These are phyloP conservation scores for Pachyseris speciosa DNA, from an alignment of 64 coral and sea anemone genomes.

Conservation along the genomic window DNA sequence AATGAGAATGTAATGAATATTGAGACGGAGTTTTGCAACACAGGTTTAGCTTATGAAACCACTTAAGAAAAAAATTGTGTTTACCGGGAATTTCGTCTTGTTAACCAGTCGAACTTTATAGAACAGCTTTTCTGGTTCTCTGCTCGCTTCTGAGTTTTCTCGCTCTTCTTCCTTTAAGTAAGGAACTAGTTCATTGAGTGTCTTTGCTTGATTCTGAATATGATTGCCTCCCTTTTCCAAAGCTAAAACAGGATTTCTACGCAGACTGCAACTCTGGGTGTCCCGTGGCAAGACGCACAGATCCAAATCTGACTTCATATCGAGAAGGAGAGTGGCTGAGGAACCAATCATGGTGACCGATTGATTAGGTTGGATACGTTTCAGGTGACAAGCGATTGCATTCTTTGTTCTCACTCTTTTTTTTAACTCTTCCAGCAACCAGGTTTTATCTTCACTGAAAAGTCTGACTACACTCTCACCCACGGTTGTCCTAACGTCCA, in stretches of 20 bases:
- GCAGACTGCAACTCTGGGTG: neutral
- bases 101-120: constrained; percentile 15
- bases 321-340: constrained; percentile 80
- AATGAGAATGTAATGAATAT: no score
- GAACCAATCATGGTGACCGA: constrained; percentile 81
- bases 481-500: neutral
- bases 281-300: constrained; percentile 49
- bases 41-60: no score
- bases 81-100: constrained; percentile 27
- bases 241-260: neutral
- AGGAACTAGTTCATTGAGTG: neutral
- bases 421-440: constrained; percentile 29
- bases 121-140: neutral
- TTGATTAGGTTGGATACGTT: neutral
- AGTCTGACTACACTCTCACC: constrained; percentile 28
- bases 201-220: neutral
- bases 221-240: neutral
- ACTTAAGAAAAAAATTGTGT: neutral
- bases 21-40: no score
- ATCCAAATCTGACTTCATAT: constrained; percentile 87
- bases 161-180: neutral
- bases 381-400: neutral
- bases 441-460: constrained; percentile 20
- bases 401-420: constrained; percentile 6
- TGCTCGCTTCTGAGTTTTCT: neutral